Evolutionary conservation across 2,113 vertebrate genomes (phyloP), one percentile per base, ranked within the genome.

Genomic region (Sapajus apella): DNA sequence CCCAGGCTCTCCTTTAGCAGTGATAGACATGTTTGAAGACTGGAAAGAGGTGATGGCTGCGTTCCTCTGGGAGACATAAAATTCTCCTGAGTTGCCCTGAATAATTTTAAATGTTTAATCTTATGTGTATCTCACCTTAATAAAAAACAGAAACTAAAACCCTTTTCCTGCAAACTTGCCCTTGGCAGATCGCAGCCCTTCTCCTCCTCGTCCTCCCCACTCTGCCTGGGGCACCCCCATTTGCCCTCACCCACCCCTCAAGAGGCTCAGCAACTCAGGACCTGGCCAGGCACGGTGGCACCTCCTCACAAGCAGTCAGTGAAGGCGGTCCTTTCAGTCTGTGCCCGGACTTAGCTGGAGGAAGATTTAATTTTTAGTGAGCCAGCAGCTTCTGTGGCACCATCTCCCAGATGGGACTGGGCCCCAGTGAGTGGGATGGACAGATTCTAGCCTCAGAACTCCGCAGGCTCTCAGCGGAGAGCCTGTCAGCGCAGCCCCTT

Each of bases 171-270:
- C 6, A 43, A 55, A 0, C 40, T 23, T 40, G 55, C 18, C 25
- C 16, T 7, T 1, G 0, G 58, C 11, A 25, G 35, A 50, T 9
- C 37, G 35, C 43, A 77, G 27, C 18, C 2, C n/a, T 30, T 18
- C 3, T 27, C 9, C 5, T 4, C 12, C 23, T 35, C 2, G 6
- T 13, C 10, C 13, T 1, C 18, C 45, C 27, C 30, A 0, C 17
- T n/a, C 64, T 21, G 16, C n/a, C 25, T 35, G 21, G 0, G 6
- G 13, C 11, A 0, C 43, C 61, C 32, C 61, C 40, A 11, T 6
- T 64, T 81, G 43, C 56, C 55, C 8, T 45, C 32, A 32, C 9
- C 6, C 68, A 70, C 35, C 2, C 58, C 47, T n/a, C 32, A 12
- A 76, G 70, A 11, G 21, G 14, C 25, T 32, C 61, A 5, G 17